These are phyloP conservation scores for Talpa occidentalis DNA, from an alignment of 2,113 vertebrate genomes.

Conservation along the genomic window DNA sequence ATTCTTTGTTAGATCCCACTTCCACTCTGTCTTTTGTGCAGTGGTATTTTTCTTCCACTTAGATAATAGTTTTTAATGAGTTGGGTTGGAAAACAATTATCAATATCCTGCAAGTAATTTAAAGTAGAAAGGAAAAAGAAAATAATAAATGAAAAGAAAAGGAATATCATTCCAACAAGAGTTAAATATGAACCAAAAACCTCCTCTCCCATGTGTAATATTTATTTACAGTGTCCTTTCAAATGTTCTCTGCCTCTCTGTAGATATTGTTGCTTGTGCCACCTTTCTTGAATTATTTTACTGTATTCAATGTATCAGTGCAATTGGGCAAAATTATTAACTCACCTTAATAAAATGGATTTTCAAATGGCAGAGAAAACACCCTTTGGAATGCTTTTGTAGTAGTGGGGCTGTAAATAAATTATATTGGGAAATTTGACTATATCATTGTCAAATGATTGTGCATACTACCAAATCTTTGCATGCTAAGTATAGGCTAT, in stretches of 20 bases:
- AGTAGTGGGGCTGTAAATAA: neutral
- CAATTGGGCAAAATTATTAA: neutral
- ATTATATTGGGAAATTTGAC: neutral
- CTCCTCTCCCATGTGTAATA: neutral
- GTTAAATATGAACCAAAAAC: neutral
- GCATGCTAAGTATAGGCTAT: neutral
- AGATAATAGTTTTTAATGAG: neutral
- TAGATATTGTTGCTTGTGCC: neutral
- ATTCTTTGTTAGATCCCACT: neutral
- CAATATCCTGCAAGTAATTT: neutral
- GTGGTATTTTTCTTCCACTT: neutral
- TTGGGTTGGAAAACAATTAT: neutral
- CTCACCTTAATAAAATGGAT: neutral
- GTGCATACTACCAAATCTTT: neutral
- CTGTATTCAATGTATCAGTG: neutral
- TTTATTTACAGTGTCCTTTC: neutral
- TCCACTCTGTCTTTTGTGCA: neutral
- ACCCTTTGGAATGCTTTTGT: neutral
- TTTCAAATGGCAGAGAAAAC: neutral
- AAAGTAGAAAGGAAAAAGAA: neutral
- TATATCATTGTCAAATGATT: neutral
- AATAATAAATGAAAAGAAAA: neutral
- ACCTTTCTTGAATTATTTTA: neutral
- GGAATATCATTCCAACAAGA: neutral
- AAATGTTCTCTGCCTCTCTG: neutral